Conservation (phyloP, 2,113 vertebrate genomes). For the Xiphophorus maculatus region DNA sequence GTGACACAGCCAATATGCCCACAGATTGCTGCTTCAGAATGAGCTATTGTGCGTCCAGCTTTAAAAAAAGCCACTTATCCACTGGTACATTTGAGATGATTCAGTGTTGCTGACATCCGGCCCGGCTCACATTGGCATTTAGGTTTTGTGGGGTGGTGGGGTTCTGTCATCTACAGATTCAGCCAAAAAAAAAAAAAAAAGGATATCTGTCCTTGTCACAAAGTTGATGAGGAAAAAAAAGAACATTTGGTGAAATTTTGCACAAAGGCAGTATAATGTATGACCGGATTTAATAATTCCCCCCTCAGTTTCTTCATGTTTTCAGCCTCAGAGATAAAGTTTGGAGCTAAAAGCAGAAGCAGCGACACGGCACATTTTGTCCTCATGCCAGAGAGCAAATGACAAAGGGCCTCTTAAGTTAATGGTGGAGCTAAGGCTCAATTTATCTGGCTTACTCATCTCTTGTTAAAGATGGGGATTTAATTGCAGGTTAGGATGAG, state of each 20-base stretch:
- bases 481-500: conserved; percentile 32
- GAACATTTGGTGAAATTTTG: conserved; percentile 1
- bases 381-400: conserved; percentile 16
- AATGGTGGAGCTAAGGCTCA: conserved; percentile 6
- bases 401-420: conserved; percentile 24
- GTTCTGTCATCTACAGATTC: conserved; percentile 12
- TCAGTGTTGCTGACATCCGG: conserved; percentile 21
- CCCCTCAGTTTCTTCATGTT: neutral
- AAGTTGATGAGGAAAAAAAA: conserved; percentile 22
- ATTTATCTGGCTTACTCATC: conserved; percentile 23
- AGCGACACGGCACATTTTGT: conserved; percentile 14
- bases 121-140: conserved; percentile 12
- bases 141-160: neutral
- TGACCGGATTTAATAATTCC: neutral
- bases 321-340: neutral
- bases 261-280: neutral
- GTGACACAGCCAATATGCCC: conserved; percentile 23
- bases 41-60: conserved; percentile 42
- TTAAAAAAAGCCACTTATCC: conserved; percentile 45
- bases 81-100: conserved; percentile 32
- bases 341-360: conserved; percentile 17
- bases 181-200: neutral
- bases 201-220: neutral
- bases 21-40: conserved; percentile 44
- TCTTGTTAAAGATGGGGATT: conserved; percentile 26